These are phyloP conservation scores for Lepidotrigona ventralis DNA, from an alignment of 1,140 invertebrate genomes.

Conservation along the genomic window DNA sequence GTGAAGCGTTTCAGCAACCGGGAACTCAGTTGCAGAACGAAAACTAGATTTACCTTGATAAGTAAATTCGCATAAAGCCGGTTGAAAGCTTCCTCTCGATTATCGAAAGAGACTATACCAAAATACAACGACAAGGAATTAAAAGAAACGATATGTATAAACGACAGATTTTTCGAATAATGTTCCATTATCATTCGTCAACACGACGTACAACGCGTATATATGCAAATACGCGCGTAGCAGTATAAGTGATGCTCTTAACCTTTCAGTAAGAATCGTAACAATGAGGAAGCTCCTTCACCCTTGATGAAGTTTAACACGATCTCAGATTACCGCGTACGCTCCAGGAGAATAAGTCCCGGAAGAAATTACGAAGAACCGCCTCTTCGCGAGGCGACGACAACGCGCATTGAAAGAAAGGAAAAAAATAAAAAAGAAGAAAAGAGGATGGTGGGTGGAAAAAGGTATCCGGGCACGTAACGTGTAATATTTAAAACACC, in stretches of 20 bases:
- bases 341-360: slow-evolving; percentile 8
- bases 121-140: not conserved
- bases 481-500: slow-evolving; percentile 57
- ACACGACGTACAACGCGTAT: no score
- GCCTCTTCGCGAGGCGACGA: no score
- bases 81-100: not conserved
- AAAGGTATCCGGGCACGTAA: slow-evolving; percentile 15
- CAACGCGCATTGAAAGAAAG: not conserved
- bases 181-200: not conserved
- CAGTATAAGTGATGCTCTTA: not conserved
- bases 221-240: no score
- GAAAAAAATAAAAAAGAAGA: not conserved
- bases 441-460: slow-evolving; percentile 1
- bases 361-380: slow-evolving; percentile 33
- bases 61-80: not conserved
- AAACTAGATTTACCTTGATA: not conserved
- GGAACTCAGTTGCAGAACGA: not conserved
- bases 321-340: slow-evolving; percentile 19
- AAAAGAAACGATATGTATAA: no score
- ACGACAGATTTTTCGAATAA: not conserved
- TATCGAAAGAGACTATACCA: not conserved
- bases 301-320: slow-evolving; percentile 23
- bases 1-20: not conserved
- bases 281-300: not conserved
- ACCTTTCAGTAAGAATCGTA: slow-evolving; percentile 1